phyloP scores from a whole-genome alignment of 2,888 invertebrate genomes.

The Pseudococcus jackbeardsleyi region DNA sequence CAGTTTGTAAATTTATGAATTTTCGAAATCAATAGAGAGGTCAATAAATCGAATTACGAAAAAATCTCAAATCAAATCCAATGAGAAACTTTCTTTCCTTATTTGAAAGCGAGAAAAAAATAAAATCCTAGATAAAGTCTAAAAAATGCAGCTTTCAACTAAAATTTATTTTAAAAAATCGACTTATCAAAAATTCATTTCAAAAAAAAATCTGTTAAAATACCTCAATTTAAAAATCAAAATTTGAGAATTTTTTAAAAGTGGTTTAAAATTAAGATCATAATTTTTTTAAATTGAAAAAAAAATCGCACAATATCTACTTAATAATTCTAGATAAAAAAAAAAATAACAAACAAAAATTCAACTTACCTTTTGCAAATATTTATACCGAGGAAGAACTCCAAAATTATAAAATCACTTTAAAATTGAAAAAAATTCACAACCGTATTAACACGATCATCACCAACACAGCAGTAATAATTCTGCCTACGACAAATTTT shows the following conservation, averaged over 20 bases:
- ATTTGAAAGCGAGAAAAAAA: too few species aligned
- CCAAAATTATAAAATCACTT: constrained; percentile 49
- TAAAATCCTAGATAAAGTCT: not conserved
- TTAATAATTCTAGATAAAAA: too few species aligned
- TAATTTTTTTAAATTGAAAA: not conserved
- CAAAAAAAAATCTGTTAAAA: too few species aligned
- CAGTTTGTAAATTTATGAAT: too few species aligned
- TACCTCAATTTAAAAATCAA: too few species aligned
- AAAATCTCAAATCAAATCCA: too few species aligned
- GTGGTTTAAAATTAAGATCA: not conserved
- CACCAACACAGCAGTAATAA: constrained; percentile 21
- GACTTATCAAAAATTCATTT: too few species aligned
- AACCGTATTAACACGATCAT: constrained; percentile 28
- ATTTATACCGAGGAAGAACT: constrained; percentile 42
- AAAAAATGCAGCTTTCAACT: not conserved
- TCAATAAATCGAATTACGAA: too few species aligned
- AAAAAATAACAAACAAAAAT: not conserved
- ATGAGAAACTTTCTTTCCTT: too few species aligned
- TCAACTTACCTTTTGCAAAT: constrained; percentile 5
- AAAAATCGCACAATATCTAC: not conserved
- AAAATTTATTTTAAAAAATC: not conserved
- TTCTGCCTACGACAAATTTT: constrained; percentile 31
- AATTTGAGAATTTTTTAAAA: not conserved
- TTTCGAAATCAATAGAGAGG: too few species aligned
- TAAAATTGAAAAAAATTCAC: not conserved